A percentile compares a stretch with the other conserved stretches of the same genome.
Evolutionary conservation across 2,113 vertebrate species (phyloP).

Genomic region (Coptodon rendalli): DNA sequence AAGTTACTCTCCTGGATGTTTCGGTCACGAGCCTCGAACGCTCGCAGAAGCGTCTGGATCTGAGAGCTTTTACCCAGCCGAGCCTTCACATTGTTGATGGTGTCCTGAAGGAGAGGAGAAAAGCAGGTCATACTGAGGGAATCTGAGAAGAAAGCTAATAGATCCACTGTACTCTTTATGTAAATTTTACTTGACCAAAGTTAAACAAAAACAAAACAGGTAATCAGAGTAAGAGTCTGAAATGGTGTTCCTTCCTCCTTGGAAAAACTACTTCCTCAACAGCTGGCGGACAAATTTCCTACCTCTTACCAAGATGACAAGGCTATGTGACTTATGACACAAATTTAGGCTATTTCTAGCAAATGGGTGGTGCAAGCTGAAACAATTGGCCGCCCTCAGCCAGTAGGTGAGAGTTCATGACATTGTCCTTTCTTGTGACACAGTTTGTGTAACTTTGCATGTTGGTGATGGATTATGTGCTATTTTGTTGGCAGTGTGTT

Average conservation of each 20-base stretch:
- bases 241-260: background rate
- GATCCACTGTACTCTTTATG: background rate
- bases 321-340: slow-evolving; percentile 26
- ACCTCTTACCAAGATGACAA: background rate
- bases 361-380: slow-evolving; percentile 1
- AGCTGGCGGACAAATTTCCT: slow-evolving; percentile 41
- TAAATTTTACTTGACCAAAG: background rate
- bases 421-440: background rate
- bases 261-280: slow-evolving; percentile 28
- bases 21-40: slow-evolving; percentile 94
- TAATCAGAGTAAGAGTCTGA: background rate
- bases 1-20: slow-evolving; percentile 96
- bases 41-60: slow-evolving; percentile 88
- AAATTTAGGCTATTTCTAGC: background rate
- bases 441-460: background rate
- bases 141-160: background rate
- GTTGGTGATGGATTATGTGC: background rate
- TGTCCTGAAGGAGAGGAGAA: slow-evolving; percentile 77
- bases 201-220: background rate
- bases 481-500: background rate
- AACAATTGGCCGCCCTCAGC: background rate
- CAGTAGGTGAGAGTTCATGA: slow-evolving; percentile 34
- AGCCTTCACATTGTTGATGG: slow-evolving; percentile 90
- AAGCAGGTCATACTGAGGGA: background rate
- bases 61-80: slow-evolving; percentile 91